These are phyloP conservation scores for Glomeris marginata DNA, from an alignment of 2,888 invertebrate genomes.

Conservation along the genomic window DNA sequence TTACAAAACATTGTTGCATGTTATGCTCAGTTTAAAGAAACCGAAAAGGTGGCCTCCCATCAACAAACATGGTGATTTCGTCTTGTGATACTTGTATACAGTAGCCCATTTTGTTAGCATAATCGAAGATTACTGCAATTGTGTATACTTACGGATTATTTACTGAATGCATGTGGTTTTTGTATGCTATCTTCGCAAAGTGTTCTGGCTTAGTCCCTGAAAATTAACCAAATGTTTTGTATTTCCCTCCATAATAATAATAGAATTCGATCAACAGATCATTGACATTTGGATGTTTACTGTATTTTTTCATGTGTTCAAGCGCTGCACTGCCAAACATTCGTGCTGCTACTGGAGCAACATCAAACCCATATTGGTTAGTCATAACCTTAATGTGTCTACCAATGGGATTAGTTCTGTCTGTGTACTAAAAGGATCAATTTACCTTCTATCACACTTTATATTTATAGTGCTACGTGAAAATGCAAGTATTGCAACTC, in stretches of 20 bases:
- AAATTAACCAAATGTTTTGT: neutral
- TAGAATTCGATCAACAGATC: neutral
- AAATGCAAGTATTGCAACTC: conserved; percentile 18
- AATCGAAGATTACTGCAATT: no score
- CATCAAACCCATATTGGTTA: conserved; percentile 61
- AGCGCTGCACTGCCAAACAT: conserved; percentile 91
- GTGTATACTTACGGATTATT: conserved; percentile 66
- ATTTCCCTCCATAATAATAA: neutral
- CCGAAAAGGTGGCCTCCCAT: no score
- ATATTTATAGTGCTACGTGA: conserved; percentile 3
- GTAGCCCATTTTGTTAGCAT: no score
- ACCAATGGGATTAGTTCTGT: conserved; percentile 79
- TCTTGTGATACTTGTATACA: no score
- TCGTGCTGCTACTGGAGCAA: conserved; percentile 80
- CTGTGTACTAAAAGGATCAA: conserved; percentile 40
- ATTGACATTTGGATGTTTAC: conserved; percentile 21
- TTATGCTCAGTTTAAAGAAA: no score
- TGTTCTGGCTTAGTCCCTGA: conserved; percentile 70
- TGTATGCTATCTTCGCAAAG: conserved; percentile 93
- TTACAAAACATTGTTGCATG: no score
- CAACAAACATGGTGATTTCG: no score
- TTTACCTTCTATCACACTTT: neutral
- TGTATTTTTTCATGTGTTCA: conserved; percentile 94
- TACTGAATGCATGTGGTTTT: conserved; percentile 91
- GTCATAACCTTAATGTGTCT: conserved; percentile 73